Evolutionary conservation across 2,888 invertebrate species (phyloP), one percentile per base, ranked within the genome.

Genomic region (Odontothrips loti): DNA sequence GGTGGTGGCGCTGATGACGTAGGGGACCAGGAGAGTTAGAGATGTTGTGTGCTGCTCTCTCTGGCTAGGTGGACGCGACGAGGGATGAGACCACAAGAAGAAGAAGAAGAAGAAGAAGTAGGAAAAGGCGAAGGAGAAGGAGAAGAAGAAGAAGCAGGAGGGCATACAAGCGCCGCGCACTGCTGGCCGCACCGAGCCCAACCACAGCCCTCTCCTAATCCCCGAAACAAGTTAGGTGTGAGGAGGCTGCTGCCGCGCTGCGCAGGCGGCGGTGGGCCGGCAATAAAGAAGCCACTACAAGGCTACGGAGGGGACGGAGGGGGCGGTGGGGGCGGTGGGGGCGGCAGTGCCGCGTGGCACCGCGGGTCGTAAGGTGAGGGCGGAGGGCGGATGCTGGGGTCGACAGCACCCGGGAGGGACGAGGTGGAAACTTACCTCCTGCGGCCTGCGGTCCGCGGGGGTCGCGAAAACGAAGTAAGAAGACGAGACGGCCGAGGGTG

Each of bases 231-330:
- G 68, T 75, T 75, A 75, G 68, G 68, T 68, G 23, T 11, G 68
- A 20, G 51, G 51, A 3, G 51, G 58, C 58, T 6, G n/a, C 58
- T 58, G 15, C 58, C 10, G 6, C 15, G 20, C 58, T 20, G 58
- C 58, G 58, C 15, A 17, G 58, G 17, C 15, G 11, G 34, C 58
- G 58, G 58, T 58, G 51, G 17, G 51, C 51, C 51, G 51, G 68
- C 68, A 68, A 23, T 68, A 68, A 68, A 68, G 68, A 68, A 51
- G 51, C 51, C 51, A 51, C 51, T 51, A 51, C 51, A 51, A 12
- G 51, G 15, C 51, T 15, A 17, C 51, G 51, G 51, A 12, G 51
- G 12, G 15, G 2, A 17, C 51, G 51, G 51, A 2, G 51, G 51
- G 51, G 17, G 15, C 51, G 51, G 15, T 51, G 15, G 15, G 51